phyloP scores from a whole-genome alignment of 2,888 invertebrate genomes.

The Euzetes globulus region DNA sequence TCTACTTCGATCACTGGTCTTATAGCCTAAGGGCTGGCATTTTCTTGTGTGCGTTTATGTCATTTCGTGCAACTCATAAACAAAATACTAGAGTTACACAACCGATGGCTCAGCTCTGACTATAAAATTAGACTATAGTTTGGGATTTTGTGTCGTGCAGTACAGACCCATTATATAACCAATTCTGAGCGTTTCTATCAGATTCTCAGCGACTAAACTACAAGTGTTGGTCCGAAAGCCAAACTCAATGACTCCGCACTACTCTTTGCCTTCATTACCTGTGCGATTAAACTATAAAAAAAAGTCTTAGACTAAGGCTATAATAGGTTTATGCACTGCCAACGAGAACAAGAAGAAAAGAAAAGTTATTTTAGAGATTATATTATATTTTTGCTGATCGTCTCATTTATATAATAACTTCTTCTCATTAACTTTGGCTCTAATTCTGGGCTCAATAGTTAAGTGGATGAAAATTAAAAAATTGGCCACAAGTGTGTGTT shows the following conservation, averaged over 20 bases:
- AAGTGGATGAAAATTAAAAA: constrained; percentile 19
- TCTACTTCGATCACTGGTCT: neutral
- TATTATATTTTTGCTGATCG: neutral
- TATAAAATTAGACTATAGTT: neutral
- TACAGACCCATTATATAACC: neutral
- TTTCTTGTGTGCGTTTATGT: constrained; percentile 29
- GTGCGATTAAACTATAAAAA: too few relatives aligned
- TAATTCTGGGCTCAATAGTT: neutral
- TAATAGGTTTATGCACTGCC: neutral
- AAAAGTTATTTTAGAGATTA: neutral
- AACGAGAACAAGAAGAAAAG: neutral
- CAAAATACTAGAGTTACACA: constrained; percentile 23
- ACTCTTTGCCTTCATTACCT: too few relatives aligned
- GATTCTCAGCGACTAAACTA: neutral
- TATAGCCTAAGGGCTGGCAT: constrained; percentile 9
- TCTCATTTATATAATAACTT: neutral
- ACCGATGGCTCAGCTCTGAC: neutral
- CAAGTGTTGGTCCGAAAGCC: neutral
- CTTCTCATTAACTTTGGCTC: constrained; percentile 13
- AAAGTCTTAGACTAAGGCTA: neutral
- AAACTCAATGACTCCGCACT: neutral
- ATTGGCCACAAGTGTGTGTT: constrained; percentile 21
- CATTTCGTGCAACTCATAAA: constrained; percentile 20
- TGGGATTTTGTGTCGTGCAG: constrained; percentile 9
- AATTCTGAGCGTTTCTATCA: neutral